Conservation (phyloP, 2,888 invertebrate genomes). For the Phengaris alcon region DNA sequence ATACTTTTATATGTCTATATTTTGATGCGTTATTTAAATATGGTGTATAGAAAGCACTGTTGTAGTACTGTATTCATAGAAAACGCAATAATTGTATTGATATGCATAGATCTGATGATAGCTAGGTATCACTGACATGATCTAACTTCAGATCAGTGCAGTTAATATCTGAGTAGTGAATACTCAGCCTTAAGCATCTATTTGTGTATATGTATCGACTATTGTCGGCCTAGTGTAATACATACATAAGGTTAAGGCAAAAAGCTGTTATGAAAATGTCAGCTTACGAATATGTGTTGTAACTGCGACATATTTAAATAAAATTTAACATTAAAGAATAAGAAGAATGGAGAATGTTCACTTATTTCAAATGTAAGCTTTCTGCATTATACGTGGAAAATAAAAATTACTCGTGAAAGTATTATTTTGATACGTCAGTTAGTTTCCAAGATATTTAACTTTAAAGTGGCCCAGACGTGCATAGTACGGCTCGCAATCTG, state of each 20-base stretch:
- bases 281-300: neutral
- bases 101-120: neutral
- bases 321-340: neutral
- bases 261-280: neutral
- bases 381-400: too few relatives aligned
- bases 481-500: too few relatives aligned
- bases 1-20: slow-evolving; percentile 41
- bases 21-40: slow-evolving; percentile 24
- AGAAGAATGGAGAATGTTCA: too few relatives aligned
- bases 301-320: neutral
- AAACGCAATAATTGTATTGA: too few relatives aligned
- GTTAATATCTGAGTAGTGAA: neutral
- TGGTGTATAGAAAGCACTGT: neutral
- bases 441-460: too few relatives aligned
- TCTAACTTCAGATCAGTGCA: neutral
- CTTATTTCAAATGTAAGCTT: too few relatives aligned
- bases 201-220: neutral
- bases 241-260: neutral
- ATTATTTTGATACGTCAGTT: too few relatives aligned
- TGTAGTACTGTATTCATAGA: neutral
- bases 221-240: neutral
- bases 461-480: too few relatives aligned
- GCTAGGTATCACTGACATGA: too few relatives aligned
- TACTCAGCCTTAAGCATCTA: neutral
- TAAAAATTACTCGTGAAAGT: too few relatives aligned